These are phyloP conservation scores for Drosophila parthenogenetica DNA, from an alignment of 2,888 invertebrate species.

Conservation along the genomic window DNA sequence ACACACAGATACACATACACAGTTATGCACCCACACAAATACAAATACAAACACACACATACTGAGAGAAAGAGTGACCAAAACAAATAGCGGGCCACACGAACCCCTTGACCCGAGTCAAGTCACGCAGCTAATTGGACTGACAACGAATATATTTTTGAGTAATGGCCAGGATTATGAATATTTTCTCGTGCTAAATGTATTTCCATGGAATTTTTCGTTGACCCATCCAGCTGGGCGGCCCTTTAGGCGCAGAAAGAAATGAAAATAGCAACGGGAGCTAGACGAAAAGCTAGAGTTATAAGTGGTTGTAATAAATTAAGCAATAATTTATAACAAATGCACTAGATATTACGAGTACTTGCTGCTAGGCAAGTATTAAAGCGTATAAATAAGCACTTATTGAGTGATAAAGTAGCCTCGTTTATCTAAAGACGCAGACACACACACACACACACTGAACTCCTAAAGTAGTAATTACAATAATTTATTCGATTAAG, in stretches of 20 bases:
- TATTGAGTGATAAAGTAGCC: conserved; percentile 55
- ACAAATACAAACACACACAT: conserved; percentile 8
- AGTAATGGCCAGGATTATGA: conserved; percentile 77
- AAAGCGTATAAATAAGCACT: conserved; percentile 62
- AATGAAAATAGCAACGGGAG: conserved; percentile 30
- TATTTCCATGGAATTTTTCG: conserved; percentile 50
- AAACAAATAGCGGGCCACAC: conserved; percentile 73
- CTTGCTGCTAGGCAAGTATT: conserved; percentile 38
- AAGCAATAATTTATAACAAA: conserved; percentile 55
- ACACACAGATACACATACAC: conserved; percentile 17
- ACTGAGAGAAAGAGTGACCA: conserved; percentile 51
- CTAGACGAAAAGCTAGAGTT: conserved; percentile 10
- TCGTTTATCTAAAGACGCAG: conserved; percentile 44
- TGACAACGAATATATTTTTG: conserved; percentile 77
- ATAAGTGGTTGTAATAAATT: conserved; percentile 59
- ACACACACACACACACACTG: conserved; percentile 8
- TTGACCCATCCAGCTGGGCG: conserved; percentile 34
- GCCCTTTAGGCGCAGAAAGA: conserved; percentile 11
- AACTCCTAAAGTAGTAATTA: conserved; percentile 55
- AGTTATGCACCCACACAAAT: conserved; percentile 6
- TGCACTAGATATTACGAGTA: conserved; percentile 46
- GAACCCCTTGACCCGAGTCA: conserved; percentile 78
- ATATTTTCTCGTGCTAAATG: conserved; percentile 61
- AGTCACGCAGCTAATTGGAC: conserved; percentile 81
- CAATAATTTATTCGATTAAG: conserved; percentile 64